These are phyloP conservation scores for Meloidogyne hapla DNA, from an alignment of 1,140 invertebrate genomes.

Conservation along the genomic window DNA sequence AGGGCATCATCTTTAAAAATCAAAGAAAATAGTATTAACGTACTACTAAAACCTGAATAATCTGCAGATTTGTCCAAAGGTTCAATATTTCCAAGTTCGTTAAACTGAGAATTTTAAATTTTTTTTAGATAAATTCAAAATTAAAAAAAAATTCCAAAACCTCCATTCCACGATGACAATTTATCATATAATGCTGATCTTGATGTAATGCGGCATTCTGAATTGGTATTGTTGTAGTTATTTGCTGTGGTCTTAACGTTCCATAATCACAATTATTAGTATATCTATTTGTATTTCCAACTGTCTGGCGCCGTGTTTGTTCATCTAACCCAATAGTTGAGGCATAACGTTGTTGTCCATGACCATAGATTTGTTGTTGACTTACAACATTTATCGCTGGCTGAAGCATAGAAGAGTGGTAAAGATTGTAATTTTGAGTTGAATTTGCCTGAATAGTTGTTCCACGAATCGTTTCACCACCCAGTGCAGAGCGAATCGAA, in stretches of 20 bases:
- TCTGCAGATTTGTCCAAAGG: slow-evolving; percentile 25
- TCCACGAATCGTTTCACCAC: not conserved
- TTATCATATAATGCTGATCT: no score
- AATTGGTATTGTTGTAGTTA: not conserved
- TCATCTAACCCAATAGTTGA: not conserved
- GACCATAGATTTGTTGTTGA: not conserved
- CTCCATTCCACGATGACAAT: not conserved
- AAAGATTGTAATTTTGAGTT: not conserved
- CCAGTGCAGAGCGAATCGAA: not conserved
- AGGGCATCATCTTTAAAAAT: slow-evolving; percentile 24
- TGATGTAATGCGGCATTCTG: not conserved
- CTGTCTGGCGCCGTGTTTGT: not conserved
- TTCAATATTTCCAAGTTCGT: not conserved
- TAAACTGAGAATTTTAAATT: not conserved
- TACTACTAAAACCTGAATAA: slow-evolving; percentile 19
- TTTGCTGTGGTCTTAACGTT: not conserved
- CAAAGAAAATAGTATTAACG: no score
- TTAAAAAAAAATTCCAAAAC: not conserved
- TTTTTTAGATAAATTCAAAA: not conserved
- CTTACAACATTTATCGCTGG: not conserved
- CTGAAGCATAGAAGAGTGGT: not conserved
- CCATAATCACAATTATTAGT: not conserved
- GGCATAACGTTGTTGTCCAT: not conserved
- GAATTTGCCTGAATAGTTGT: not conserved
- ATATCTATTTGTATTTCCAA: not conserved